Evolutionary conservation across 2,797 vertebrate species (phyloP), one percentile per base, ranked within the genome.

Genomic region (Trematomus bernacchii): DNA sequence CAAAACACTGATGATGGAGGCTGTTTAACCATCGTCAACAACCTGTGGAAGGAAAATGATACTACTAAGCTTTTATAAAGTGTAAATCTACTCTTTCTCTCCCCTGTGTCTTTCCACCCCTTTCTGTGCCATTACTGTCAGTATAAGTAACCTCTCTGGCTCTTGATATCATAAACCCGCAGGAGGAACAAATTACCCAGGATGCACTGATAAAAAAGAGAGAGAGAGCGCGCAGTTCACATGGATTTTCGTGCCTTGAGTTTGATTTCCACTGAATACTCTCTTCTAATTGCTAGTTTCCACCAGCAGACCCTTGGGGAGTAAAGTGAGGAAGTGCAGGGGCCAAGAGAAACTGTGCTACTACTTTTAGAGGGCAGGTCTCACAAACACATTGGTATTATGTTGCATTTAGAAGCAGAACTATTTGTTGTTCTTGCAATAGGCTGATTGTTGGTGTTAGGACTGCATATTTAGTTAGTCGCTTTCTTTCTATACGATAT

Each of bases 161-260:
- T 79, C 73, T 72, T 92, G 88, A 91, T 88, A 90, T 71, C 84
- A 90, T 89, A 86, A 89, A 79, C 60, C 85, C 82, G 75, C 69
- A 21, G 79, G 90, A 90, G 85, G 86, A 90, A 90, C 80, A 85
- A 92, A 93, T 92, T 89, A 93, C 90, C 91, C 88, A 90, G 76
- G 71, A 91, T 94, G 90, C 89, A 92, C 33, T 65, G 69, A 57
- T 14, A 73, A 87, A 77, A 40, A 19, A 16, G 19, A 48, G 71
- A 68, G 73, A 87, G 69, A 86, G 79, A 43, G 44, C n/a, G 37
- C 30, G 37, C 15, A 70, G 65, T 73, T 80, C 71, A 79, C 52
- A 51, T 83, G 82, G 80, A 89, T 90, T 86, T 86, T 18, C 33
- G 15, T 65, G 65, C 61, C 64, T 87, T 1, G 47, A 55, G 33